phyloP scores from a whole-genome alignment of 2,888 invertebrate genomes.

The Electrophaes corylata region DNA sequence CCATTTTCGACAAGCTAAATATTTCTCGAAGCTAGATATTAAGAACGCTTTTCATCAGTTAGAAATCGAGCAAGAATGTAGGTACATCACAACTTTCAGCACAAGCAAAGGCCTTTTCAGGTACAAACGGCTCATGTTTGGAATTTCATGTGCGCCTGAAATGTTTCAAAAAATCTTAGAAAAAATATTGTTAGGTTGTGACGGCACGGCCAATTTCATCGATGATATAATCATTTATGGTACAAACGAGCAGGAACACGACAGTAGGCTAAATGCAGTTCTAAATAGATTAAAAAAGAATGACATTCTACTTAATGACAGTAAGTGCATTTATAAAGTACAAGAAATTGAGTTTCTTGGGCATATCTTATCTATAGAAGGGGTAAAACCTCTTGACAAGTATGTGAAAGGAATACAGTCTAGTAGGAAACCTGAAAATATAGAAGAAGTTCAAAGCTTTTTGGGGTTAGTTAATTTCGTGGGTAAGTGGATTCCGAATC shows the following conservation, averaged over 20 bases:
- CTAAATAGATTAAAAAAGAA: not conserved
- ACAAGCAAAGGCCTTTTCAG: not conserved
- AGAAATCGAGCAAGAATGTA: not conserved
- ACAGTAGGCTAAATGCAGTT: not conserved
- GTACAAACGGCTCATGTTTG: conserved; percentile 1
- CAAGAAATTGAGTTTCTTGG: not conserved
- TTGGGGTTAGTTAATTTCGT: not conserved
- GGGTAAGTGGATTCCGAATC: not conserved
- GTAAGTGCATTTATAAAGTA: not conserved
- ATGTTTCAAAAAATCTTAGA: conserved; percentile 1
- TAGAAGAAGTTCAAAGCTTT: not conserved
- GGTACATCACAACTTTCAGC: not conserved
- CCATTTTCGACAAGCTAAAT: not conserved
- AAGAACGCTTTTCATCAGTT: not conserved
- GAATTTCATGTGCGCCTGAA: not conserved
- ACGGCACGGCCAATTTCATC: not conserved
- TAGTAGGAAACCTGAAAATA: not conserved
- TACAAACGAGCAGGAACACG: not conserved
- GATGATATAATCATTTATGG: not conserved
- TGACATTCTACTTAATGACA: not conserved
- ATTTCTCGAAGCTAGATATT: not conserved
- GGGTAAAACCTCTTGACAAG: not conserved
- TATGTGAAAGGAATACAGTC: not conserved
- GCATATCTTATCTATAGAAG: not conserved
- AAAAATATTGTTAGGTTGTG: not conserved